Evolutionary conservation across 2,888 invertebrate genomes (phyloP), one percentile per base, ranked within the genome.

Genomic region (Melanchra persicariae): DNA sequence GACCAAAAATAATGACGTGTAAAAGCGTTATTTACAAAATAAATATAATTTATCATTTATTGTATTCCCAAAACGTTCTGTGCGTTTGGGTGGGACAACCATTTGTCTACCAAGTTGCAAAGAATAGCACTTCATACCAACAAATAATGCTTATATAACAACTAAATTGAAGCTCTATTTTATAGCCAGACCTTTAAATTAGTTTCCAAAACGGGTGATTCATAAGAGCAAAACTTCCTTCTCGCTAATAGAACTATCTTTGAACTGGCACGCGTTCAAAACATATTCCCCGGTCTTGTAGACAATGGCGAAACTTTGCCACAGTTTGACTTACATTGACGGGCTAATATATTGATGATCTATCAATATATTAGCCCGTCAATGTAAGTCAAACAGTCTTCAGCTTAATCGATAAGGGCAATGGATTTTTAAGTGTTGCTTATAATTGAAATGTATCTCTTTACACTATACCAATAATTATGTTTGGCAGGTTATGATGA

Each of bases 201-300:
- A 24, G 34, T 58, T 64, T 64, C 26, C 15, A 45, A 51, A 74
- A 43, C 17, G 15, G 26, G 30, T 58, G 57, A 67, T 51, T 81
- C 66, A 60, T 55, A 54, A 22, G 15, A 57, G 49, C 22, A 47
- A 54, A 74, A 43, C 57, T 64, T 26, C 59, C 30, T 55, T 81
- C 59, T 71, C 43, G 34, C 66, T 81, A 81, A 77, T 71, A 82
- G 49, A 79, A 79, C 79, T 67, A 77, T 71, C 78, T 71, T 52
- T 24, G 57, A 72, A 51, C 61, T 79, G 79, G 82, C 82, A 81
- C 78, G 52, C 55, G 78, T 81, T 79, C 79, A 79, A 82, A 77
- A 76, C 59, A 70, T 67, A 71, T 71, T 58, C 45, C 24, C 7
- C 19, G 57, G 0, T 61, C 52, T 24, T 58, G 63, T 54, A 81